phyloP scores from a whole-genome alignment of 92 coral and sea anemone species.

The Porites lobata region DNA sequence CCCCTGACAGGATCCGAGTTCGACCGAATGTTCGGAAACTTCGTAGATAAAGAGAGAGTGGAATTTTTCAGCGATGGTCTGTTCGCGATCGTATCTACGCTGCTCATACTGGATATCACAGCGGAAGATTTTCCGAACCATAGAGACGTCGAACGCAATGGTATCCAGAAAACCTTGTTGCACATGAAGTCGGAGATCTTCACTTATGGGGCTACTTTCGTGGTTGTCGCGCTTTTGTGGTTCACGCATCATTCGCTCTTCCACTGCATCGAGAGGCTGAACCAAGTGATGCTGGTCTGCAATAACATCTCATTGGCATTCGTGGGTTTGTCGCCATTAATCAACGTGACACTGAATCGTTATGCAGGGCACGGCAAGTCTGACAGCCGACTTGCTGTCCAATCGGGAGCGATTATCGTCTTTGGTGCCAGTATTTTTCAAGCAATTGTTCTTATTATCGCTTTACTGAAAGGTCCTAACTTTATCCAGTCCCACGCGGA shows the following conservation, averaged over 20 bases:
- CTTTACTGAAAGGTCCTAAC: constrained; percentile 76
- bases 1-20: constrained; percentile 77
- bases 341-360: constrained; percentile 82
- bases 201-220: constrained; percentile 92
- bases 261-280: constrained; percentile 89
- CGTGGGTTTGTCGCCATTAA: constrained; percentile 90
- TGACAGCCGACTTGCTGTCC: constrained; percentile 81
- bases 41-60: constrained; percentile 92
- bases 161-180: constrained; percentile 72
- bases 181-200: constrained; percentile 87
- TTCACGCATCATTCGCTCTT: constrained; percentile 96
- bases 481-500: constrained; percentile 68
- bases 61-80: constrained; percentile 98
- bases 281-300: constrained; percentile 89
- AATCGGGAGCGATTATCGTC: constrained; percentile 81
- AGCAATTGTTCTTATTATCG: constrained; percentile 78
- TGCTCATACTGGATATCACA: constrained; percentile 92
- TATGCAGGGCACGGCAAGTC: constrained; percentile 70
- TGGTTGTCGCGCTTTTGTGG: constrained; percentile 91
- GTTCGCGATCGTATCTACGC: constrained; percentile 97
- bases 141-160: constrained; percentile 65
- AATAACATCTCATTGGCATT: constrained; percentile 94
- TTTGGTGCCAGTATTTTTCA: constrained; percentile 88
- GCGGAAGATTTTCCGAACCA: constrained; percentile 89
- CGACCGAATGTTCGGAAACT: constrained; percentile 92